These are phyloP conservation scores for Narcine bancroftii DNA, from an alignment of 2,113 vertebrate genomes.

Conservation along the genomic window DNA sequence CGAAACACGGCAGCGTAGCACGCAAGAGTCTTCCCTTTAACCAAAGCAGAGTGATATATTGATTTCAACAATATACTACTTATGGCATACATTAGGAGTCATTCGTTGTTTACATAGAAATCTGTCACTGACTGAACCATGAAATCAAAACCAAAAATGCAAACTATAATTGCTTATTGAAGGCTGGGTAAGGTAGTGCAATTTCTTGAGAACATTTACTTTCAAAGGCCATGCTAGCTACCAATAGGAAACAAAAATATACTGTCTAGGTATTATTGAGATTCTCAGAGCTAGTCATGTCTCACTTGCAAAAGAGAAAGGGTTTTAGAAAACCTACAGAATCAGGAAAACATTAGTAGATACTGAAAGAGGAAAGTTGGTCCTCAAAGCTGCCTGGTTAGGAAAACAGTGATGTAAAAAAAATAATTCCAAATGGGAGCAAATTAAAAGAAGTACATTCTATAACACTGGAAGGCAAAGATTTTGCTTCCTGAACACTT, in stretches of 20 bases:
- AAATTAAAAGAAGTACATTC: no score
- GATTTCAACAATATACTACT: conserved; percentile 10
- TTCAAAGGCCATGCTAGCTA: neutral
- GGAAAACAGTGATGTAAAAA: neutral
- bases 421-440: neutral
- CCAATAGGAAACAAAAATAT: neutral
- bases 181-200: neutral
- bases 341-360: neutral
- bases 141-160: neutral
- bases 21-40: neutral
- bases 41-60: neutral
- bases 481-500: no score
- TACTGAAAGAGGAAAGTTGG: neutral
- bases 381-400: neutral
- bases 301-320: neutral
- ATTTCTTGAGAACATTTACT: neutral
- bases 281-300: neutral
- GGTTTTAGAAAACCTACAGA: neutral
- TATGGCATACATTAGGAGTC: neutral
- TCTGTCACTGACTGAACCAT: neutral
- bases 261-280: neutral
- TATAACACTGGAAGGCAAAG: no score
- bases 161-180: neutral
- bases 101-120: neutral
- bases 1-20: neutral